Evolutionary conservation across 1,140 invertebrate species (phyloP), one percentile per base, ranked within the genome.

Genomic region (Heterodera schachtii): DNA sequence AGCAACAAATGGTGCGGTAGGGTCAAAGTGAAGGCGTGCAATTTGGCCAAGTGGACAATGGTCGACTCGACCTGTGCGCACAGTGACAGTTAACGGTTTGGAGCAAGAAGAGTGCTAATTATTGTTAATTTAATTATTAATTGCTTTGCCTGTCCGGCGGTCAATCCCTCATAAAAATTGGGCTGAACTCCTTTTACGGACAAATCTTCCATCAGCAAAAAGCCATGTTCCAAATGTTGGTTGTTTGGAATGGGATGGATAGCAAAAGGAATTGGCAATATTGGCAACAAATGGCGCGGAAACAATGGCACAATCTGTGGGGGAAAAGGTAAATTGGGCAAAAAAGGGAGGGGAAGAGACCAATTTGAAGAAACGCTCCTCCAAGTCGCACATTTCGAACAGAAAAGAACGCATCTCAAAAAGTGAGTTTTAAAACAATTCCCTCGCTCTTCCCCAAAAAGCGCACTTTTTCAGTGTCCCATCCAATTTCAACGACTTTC

Each of bases 11-110:
- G 13, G 43, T 19, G 3, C n/a, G 79, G 64, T 13, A 80, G 46
- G 11, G n/a, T 79, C 19, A 80, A 13, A 31, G 79, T 71, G 67
- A 69, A 80, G 9, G 79, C 76, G 31, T 80, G 79, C 21, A 80
- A 80, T 80, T 80, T 80, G 19, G 79, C 75, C 60, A 80, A 60
- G 11, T 73, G 52, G 9, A 52, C 46, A 75, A 80, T 73, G 41
- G 79, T 47, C n/a, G 79, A 80, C 57, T 80, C 67, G 13, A 80
- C 67, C 79, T 80, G 21, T 60, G 52, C 52, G 41, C 13, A 52
- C 31, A 77, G n/a, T 41, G 57, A 46, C 44, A 76, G n/a, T 31
- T 31, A 31, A 0, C 31, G 31, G 31, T 31, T 31, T 31, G 31
- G 31, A 31, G 31, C 31, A 31, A 31, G 31, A 31, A 31, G 31